Conservation (phyloP, 2,888 invertebrate genomes). For the Tortricodes alternella region DNA sequence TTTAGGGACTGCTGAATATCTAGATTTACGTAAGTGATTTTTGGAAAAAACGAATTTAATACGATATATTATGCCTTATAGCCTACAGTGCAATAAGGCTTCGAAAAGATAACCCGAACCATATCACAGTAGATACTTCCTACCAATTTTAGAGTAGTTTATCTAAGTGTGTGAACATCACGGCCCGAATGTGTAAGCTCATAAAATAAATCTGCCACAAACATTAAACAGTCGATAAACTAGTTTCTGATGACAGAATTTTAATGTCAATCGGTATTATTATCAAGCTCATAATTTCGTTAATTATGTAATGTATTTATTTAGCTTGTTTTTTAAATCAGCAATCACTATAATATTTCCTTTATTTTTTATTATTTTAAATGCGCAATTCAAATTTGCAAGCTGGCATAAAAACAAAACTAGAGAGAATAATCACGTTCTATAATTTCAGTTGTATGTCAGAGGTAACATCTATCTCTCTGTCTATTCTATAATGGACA, state of each 20-base stretch:
- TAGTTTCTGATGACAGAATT: constrained; percentile 19
- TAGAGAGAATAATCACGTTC: too few species aligned
- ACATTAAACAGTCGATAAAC: constrained; percentile 6
- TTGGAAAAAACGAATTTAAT: too few species aligned
- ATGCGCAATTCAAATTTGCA: too few species aligned
- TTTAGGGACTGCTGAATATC: too few species aligned
- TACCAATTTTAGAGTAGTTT: background rate
- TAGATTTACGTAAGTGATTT: too few species aligned
- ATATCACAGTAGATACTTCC: background rate
- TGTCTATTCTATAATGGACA: too few species aligned
- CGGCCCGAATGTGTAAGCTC: background rate
- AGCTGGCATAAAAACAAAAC: too few species aligned
- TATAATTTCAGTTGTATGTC: too few species aligned
- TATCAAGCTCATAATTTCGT: constrained; percentile 5
- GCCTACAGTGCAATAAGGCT: background rate
- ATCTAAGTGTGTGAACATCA: background rate
- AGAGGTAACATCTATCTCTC: too few species aligned
- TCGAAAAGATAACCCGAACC: background rate
- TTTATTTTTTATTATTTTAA: too few species aligned
- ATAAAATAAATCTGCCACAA: background rate
- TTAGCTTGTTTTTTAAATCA: constrained; percentile 15
- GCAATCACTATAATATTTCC: too few species aligned
- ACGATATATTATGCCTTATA: background rate
- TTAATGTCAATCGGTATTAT: constrained; percentile 12
- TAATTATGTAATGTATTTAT: constrained; percentile 17